A percentile compares a stretch with the other conserved stretches of the same genome.
phyloP scores from a whole-genome alignment of 1,140 invertebrate species.

The Whitmania pigra region DNA sequence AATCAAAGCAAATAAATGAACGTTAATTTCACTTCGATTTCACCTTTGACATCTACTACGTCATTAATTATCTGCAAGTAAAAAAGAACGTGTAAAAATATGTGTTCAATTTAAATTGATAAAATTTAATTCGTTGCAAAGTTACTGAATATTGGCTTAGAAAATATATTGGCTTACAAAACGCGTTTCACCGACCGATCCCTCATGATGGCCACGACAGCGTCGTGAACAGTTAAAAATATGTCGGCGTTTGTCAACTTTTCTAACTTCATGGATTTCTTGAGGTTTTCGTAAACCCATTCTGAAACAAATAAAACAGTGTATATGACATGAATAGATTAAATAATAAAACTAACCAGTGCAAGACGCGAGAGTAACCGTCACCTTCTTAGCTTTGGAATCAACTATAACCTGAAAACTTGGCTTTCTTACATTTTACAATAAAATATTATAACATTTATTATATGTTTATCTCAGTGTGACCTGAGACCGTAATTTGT shows the following conservation, averaged over 20 bases:
- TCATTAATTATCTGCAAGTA: too few species aligned
- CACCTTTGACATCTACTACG: too few species aligned
- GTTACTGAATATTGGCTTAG: too few species aligned
- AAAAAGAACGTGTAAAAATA: too few species aligned
- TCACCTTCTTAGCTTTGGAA: too few species aligned
- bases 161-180: too few species aligned
- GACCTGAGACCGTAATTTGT: background rate
- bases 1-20: too few species aligned
- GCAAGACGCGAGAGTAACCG: background rate
- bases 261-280: background rate
- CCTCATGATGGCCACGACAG: background rate
- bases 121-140: too few species aligned
- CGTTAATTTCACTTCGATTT: too few species aligned
- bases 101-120: too few species aligned
- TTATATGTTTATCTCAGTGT: too few species aligned
- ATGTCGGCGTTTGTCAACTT: background rate
- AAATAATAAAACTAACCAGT: background rate
- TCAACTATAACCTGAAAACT: background rate
- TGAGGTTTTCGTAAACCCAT: background rate
- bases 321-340: background rate
- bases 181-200: background rate
- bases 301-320: background rate
- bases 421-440: background rate
- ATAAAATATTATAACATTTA: background rate
- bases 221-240: background rate